phyloP scores from a whole-genome alignment of 2,888 invertebrate species.

The Dioctria linearis region DNA sequence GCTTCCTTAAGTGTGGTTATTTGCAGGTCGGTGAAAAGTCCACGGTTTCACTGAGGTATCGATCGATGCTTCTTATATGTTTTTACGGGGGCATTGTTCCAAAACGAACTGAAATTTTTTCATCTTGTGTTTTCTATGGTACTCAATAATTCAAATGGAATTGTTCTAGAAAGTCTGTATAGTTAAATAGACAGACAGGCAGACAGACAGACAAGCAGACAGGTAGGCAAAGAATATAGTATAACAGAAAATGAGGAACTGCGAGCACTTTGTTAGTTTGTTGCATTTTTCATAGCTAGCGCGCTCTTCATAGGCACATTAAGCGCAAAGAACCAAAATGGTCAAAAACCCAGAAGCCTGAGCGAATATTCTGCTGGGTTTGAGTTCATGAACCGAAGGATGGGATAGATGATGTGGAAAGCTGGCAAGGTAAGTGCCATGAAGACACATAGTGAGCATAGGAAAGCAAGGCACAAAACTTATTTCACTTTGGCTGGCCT shows the following conservation, averaged over 20 bases:
- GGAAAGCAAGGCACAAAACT: not conserved
- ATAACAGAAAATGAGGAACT: slow-evolving; percentile 16
- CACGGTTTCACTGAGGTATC: slow-evolving; percentile 24
- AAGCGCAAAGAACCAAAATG: slow-evolving; percentile 3
- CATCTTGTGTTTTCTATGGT: not conserved
- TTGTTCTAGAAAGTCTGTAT: not conserved
- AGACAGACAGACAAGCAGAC: too few species aligned
- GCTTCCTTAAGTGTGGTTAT: slow-evolving; percentile 10
- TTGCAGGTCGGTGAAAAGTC: not conserved
- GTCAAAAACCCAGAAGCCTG: slow-evolving; percentile 19
- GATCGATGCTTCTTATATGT: slow-evolving; percentile 4
- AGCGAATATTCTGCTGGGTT: not conserved
- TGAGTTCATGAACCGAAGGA: not conserved
- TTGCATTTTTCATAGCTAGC: slow-evolving; percentile 12
- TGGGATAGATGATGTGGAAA: not conserved
- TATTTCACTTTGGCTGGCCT: not conserved
- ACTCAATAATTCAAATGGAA: not conserved
- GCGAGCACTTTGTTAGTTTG: slow-evolving; percentile 15
- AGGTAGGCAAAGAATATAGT: too few species aligned
- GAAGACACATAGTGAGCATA: not conserved
- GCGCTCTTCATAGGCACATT: not conserved
- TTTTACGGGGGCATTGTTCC: slow-evolving; percentile 34
- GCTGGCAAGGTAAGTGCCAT: slow-evolving; percentile 1
- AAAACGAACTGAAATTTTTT: slow-evolving; percentile 20
- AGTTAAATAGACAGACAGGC: too few species aligned